Percentiles rank a stretch among this genome's conserved stretches.
Conservation (phyloP, 2,797 vertebrate genomes). For the Lepus townsendii region DNA sequence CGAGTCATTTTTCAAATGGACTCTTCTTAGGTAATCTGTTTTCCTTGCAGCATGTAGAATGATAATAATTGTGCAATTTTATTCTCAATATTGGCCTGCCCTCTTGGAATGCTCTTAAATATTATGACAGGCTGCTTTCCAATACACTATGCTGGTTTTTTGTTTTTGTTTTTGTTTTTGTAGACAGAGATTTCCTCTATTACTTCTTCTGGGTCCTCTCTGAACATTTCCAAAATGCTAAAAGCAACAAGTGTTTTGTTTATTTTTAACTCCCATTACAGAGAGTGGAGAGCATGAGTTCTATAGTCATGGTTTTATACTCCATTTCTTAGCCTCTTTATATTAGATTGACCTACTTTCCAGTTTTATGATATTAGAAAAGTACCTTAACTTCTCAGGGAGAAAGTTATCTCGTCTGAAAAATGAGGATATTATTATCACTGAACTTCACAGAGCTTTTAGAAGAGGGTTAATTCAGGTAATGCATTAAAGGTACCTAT, state of each 20-base stretch:
- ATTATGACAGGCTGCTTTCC: neutral
- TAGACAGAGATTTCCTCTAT: neutral
- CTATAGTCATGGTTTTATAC: neutral
- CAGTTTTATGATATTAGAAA: neutral
- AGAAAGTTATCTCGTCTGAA: neutral
- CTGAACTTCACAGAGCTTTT: neutral
- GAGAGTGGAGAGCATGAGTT: neutral
- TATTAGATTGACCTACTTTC: neutral
- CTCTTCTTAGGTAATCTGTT: neutral
- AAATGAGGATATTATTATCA: neutral
- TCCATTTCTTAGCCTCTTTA: neutral
- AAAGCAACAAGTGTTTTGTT: neutral
- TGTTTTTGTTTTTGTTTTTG: no score
- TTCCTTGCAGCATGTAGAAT: neutral
- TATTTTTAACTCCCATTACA: neutral
- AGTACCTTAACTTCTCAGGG: neutral
- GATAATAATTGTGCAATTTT: neutral
- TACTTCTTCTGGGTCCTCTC: neutral
- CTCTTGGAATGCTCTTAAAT: neutral
- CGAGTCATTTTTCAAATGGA: neutral
- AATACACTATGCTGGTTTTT: neutral
- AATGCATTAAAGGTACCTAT: neutral
- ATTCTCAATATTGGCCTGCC: neutral
- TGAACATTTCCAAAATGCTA: constrained; percentile 14
- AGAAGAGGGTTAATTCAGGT: constrained; percentile 6